Conservation (phyloP, 2,797 vertebrate genomes). For the Myotis daubentonii region DNA sequence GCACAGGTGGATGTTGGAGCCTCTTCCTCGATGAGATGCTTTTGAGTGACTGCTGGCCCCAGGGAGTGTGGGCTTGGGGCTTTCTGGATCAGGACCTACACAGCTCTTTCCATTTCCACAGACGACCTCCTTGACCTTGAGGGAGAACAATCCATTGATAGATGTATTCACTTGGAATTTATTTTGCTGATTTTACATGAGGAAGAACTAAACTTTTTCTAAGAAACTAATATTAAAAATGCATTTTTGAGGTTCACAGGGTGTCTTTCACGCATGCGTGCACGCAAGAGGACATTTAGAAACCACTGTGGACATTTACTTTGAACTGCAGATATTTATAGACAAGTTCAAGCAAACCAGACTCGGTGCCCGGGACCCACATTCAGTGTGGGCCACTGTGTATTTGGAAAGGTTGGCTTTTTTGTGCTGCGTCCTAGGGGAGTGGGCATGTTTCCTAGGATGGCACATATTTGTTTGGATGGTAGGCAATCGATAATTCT, state of each 20-base stretch:
- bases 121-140: neutral
- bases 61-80: fast-evolving
- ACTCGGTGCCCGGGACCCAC: constrained; percentile 50
- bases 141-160: too few relatives aligned
- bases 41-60: fast-evolving
- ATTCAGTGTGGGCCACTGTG: constrained; percentile 57
- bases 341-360: constrained; percentile 51
- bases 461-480: neutral
- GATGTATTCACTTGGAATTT: neutral
- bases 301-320: constrained; percentile 9
- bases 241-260: neutral
- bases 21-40: neutral
- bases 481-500: neutral
- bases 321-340: constrained; percentile 69
- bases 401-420: neutral
- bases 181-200: neutral
- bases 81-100: neutral
- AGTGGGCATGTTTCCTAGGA: neutral
- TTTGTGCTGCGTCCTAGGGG: neutral
- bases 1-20: fast-evolving
- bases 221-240: neutral
- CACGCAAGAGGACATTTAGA: constrained; percentile 12
- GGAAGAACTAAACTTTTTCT: neutral
- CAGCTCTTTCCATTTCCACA: neutral
- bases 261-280: neutral